Evolutionary conservation across 2,888 invertebrate species (phyloP), one percentile per base, ranked within the genome.

Genomic region (Melangyna quadrimaculata): DNA sequence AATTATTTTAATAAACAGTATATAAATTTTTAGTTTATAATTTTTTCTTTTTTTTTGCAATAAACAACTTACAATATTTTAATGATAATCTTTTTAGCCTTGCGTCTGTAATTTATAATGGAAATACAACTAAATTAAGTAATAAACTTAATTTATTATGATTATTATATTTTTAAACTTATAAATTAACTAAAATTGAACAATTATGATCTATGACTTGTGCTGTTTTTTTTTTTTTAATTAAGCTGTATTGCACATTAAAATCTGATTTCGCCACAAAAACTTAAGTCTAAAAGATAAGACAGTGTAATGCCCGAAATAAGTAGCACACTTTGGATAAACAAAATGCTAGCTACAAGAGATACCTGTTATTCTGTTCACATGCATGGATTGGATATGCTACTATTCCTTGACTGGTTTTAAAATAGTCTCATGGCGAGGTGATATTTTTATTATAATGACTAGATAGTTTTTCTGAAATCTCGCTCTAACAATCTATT

Each of bases 51-150:
- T 32, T 63, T 17, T 19, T 69, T 70, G 45, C 10, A 51, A 75
- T 63, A 77, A 69, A 80, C 59, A 80, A 63, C 51, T 69, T 57
- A 53, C 69, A 57, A 80, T 51, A 24, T 35, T 59, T 22, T 57
- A 77, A 63, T 67, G n/a, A 67, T 51, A 29, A 51, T 35, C n/a
- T 35, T 35, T 22, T 67, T 19, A 35, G 51, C 51, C 29, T 32
- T 67, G 3, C 12, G n/a, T 51, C 51, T 51, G 22, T 37, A 67
- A n/a, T 63, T 37, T 17, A n/a, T n/a, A 37, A 14, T 61, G 35
- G 24, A 57, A 40, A 61, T n/a, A 37, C 3, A 12, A 45, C 51
- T n/a, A 51, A 51, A 35, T 24, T 7, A 24, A n/a, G 7, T 8
- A n/a, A 22, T n/a, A 17, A 48, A 22, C n/a, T 51, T 35, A 51